Evolutionary conservation across 35 echinoderm and acorn worm species (phyloP).

Genomic region (Holothuria glaberrima): DNA sequence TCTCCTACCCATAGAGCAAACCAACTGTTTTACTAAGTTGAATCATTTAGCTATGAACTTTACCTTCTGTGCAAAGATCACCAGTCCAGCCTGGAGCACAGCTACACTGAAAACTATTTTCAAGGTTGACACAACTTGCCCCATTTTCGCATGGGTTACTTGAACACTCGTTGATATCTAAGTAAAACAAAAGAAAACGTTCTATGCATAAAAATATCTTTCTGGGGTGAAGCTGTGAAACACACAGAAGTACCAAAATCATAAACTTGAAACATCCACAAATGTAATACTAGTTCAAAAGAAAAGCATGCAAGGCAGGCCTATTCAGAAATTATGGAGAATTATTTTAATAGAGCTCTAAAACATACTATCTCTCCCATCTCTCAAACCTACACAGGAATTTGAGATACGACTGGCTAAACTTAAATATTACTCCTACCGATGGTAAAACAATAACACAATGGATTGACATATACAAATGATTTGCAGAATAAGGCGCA

Average conservation of each 20-base stretch:
- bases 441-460: too few relatives aligned
- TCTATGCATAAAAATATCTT: neutral
- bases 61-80: slow-evolving; percentile 16
- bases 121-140: slow-evolving; percentile 16
- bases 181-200: neutral
- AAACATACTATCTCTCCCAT: neutral
- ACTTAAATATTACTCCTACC: too few relatives aligned
- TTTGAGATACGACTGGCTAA: too few relatives aligned
- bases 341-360: neutral
- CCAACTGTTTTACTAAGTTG: too few relatives aligned
- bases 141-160: slow-evolving; percentile 24
- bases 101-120: slow-evolving; percentile 21
- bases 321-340: neutral
- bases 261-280: neutral
- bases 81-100: slow-evolving; percentile 43
- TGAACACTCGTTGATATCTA: slow-evolving; percentile 48
- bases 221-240: neutral
- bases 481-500: too few relatives aligned
- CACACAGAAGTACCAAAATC: neutral
- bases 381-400: neutral
- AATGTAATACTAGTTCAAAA: too few relatives aligned
- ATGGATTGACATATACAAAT: too few relatives aligned
- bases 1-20: too few relatives aligned
- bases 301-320: too few relatives aligned
- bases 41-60: too few relatives aligned